Evolutionary conservation across 2,888 invertebrate genomes (phyloP).

Genomic region (Trissolcus brochymenae): DNA sequence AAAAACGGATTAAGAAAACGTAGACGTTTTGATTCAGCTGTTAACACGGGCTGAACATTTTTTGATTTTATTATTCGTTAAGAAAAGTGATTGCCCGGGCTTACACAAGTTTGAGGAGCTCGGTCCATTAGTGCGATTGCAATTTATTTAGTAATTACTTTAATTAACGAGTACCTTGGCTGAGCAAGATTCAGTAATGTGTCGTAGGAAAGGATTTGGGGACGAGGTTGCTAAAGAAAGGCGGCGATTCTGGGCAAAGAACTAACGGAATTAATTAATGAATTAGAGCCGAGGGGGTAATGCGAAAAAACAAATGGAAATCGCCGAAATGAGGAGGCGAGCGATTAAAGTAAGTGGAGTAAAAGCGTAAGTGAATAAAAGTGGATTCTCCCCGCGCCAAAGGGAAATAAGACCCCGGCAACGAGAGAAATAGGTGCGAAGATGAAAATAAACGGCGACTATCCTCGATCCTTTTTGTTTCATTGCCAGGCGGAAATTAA

Average conservation of each 20-base stretch:
- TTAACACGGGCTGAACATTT: constrained; percentile 9
- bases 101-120: constrained; percentile 52
- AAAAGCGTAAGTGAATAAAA: constrained; percentile 72
- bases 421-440: constrained; percentile 56
- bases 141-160: constrained; percentile 76
- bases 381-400: constrained; percentile 57
- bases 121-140: constrained; percentile 75
- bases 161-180: constrained; percentile 73
- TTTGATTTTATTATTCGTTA: constrained; percentile 33
- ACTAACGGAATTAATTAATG: constrained; percentile 75
- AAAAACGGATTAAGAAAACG: neutral
- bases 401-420: constrained; percentile 36
- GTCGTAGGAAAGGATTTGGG: constrained; percentile 51
- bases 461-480: constrained; percentile 61
- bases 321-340: constrained; percentile 65
- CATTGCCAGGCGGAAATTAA: constrained; percentile 60
- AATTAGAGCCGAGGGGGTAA: constrained; percentile 74
- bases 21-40: constrained; percentile 4
- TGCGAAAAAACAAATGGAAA: constrained; percentile 75
- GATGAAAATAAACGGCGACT: constrained; percentile 66
- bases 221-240: constrained; percentile 54
- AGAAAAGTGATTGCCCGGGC: constrained; percentile 39
- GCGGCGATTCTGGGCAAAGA: constrained; percentile 46
- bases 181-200: constrained; percentile 66
- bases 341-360: constrained; percentile 75